These are phyloP conservation scores for Mechanitis mazaeus DNA, from an alignment of 2,888 invertebrate species.

Conservation along the genomic window DNA sequence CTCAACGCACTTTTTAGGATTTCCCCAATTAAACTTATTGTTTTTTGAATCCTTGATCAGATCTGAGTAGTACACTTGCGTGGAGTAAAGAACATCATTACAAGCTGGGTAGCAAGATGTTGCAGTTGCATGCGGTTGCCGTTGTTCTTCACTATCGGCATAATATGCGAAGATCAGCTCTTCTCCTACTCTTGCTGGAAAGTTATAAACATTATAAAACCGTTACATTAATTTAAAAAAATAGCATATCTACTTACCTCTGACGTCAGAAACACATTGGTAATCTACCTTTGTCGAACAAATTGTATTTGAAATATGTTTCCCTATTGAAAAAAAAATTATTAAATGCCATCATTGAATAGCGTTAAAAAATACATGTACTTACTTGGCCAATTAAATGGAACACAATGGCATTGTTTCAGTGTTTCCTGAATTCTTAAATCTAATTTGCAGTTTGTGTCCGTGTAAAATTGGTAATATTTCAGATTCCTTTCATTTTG, in stretches of 20 bases:
- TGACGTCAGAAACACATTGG: conserved; percentile 50
- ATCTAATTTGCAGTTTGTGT: conserved; percentile 74
- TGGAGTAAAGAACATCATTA: conserved; percentile 62
- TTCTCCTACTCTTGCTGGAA: conserved; percentile 53
- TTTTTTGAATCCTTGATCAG: conserved; percentile 34
- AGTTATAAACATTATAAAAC: neutral
- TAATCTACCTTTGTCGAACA: conserved; percentile 57
- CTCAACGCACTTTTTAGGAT: conserved; percentile 35
- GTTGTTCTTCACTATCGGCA: conserved; percentile 56
- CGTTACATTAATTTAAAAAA: neutral
- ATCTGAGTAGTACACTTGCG: conserved; percentile 68
- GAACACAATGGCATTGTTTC: conserved; percentile 63
- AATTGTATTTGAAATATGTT: conserved; percentile 48
- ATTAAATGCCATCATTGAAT: neutral
- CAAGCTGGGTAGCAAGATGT: conserved; percentile 64
- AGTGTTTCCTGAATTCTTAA: conserved; percentile 65
- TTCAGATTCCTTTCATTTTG: conserved; percentile 59
- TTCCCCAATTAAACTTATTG: conserved; percentile 14
- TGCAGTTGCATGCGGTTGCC: conserved; percentile 37
- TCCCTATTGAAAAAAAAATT: conserved; percentile 43
- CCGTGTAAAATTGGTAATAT: conserved; percentile 69
- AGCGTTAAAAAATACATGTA: conserved; percentile 12
- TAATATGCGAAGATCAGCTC: conserved; percentile 60
- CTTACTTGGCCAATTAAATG: conserved; percentile 68
- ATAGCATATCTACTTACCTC: conserved; percentile 39